Evolutionary conservation across 1,140 invertebrate genomes (phyloP), one percentile per base, ranked within the genome.

Genomic region (Bombus sibiricus): DNA sequence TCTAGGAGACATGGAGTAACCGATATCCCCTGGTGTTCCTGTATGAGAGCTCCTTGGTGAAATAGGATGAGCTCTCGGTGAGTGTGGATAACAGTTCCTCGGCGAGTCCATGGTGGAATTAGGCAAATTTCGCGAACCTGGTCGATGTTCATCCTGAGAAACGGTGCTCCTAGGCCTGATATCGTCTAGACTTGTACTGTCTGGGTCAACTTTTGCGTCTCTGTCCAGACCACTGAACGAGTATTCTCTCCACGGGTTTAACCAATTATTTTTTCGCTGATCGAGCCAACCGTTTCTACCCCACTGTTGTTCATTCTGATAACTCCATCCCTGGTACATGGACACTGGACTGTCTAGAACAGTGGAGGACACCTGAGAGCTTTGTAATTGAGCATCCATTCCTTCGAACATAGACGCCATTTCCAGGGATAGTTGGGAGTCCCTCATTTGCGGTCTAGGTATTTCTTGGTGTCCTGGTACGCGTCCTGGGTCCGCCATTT

Each of bases 341-440:
- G 95, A 95, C 2, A 95, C 95, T 59, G 97, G 97, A 86, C 97
- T 97, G 92, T 98, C 97, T 83, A 97, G 93, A 8, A 98, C 97
- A 1, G 97, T 98, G 76, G 97, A 98, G 64, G 97, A 97, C 75
- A 98, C 97, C 94, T 98, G 97, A 92, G 97, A 97, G 91, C 97
- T 98, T 94, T 98, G 97, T 15, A 98, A 93, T 91, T 97, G 97
- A 13, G 97, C 96, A 90, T 97, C 97, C 86, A 97, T 97, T 79
- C 96, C 97, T 81, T 97, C 97, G 69, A 97, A 96, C 96, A 97
- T 97, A 28, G 97, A 96, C 39, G 96, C 96, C 97, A 97, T 97
- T 88, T 97, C 97, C 74, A 97, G 92, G 22, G 94, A 91, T 15
- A 94, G 64, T 76, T 92, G 92, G n/a, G 93, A 78, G 77, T 94